These are phyloP conservation scores for Drosophila fuyamai DNA, from an alignment of 1,140 invertebrate genomes.

Conservation along the genomic window DNA sequence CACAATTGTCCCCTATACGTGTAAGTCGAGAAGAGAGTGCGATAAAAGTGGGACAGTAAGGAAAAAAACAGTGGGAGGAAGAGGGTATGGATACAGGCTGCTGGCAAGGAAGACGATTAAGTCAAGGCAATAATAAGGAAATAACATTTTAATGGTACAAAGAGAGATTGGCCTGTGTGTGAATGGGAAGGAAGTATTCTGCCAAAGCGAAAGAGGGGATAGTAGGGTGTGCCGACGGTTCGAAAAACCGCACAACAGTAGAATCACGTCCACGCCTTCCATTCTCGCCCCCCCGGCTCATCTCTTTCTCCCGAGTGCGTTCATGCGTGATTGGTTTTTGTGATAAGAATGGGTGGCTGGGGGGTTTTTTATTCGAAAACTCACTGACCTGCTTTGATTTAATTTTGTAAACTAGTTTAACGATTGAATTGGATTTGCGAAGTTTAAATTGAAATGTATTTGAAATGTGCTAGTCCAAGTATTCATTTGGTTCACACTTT, in stretches of 20 bases:
- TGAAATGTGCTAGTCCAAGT: not conserved
- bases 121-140: conserved; percentile 80
- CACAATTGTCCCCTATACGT: conserved; percentile 55
- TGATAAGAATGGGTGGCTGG: conserved; percentile 22
- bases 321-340: conserved; percentile 47
- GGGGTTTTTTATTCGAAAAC: conserved; percentile 24
- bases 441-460: conserved; percentile 4
- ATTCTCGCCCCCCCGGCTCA: not conserved
- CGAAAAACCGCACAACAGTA: conserved; percentile 42
- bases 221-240: conserved; percentile 15
- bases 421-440: conserved; percentile 1
- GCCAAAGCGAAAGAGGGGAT: conserved; percentile 1
- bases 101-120: conserved; percentile 64
- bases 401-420: conserved; percentile 21
- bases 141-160: conserved; percentile 78
- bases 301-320: conserved; percentile 28
- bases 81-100: not conserved
- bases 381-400: conserved; percentile 32
- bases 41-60: conserved; percentile 38
- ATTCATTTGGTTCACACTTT: not conserved
- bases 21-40: conserved; percentile 30
- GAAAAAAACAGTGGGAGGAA: conserved; percentile 8
- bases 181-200: conserved; percentile 5
- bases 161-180: conserved; percentile 24
- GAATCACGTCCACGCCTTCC: conserved; percentile 30